Base-by-base conservation (phyloP, 2,797 vertebrate species). In the Hipposideros larvatus region DNA sequence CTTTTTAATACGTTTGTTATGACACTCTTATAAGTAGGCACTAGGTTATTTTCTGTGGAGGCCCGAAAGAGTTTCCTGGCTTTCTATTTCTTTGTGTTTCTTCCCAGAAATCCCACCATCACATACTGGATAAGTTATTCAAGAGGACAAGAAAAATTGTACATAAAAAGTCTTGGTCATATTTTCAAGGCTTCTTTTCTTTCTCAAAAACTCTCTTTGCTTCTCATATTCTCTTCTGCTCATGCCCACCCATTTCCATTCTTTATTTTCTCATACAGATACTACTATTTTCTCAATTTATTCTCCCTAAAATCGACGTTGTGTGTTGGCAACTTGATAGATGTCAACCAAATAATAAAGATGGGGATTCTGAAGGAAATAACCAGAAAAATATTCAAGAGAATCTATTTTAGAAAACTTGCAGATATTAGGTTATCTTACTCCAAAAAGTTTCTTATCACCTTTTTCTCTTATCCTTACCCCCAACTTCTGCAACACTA, bases 321-420 rank as follows among this genome's bases (percentile, higher is more conserved):
- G 26, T 87, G 4, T 78, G 43, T 34, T 94, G 82, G 34, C 48
- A 96, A 88, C n/a, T 53, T 75, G 34, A 90, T 31, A 83, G 48
- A 65, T 55, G 26, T 37, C 74, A 87, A 59, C 18, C 75, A 96
- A 93, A 73, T 61, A 78, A 95, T 51, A 92, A 90, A 90, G 51
- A 63, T 55, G 6, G 3, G 7, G 26, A 84, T 65, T 15, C 41
- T 95, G 70, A 90, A 63, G 26, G 41, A 65, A 11, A 77, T 61
- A 3, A 15, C 46, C 22, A 83, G 55, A 82, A 86, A 87, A 90
- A 65, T 55, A 48, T 37, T 73, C 53, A 51, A 46, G 53, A 66
- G 18, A 83, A 83, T 71, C 37, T 51, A 77, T 5, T 93, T 46
- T 7, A 87, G 63, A 87, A 96, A 90, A 61, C 15, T 79, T 70